Evolutionary conservation across 2,113 vertebrate species (phyloP).

Genomic region (Stercorarius parasiticus): DNA sequence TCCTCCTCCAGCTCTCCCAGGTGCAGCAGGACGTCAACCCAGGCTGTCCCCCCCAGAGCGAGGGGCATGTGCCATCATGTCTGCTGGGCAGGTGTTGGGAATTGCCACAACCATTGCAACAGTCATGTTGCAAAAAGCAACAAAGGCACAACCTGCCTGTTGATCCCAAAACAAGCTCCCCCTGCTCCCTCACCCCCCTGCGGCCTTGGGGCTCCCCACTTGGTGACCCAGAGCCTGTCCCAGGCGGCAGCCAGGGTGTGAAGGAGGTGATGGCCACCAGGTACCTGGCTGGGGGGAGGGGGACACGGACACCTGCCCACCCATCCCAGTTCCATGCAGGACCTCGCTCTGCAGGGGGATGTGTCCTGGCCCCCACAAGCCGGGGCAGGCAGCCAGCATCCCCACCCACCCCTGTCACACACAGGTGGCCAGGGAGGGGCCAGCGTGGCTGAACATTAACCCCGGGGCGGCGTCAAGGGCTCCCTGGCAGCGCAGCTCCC

Average conservation of each 20-base stretch:
- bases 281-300: neutral
- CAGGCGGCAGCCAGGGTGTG: accelerated
- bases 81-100: neutral
- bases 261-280: neutral
- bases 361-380: neutral
- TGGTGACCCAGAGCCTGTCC: neutral
- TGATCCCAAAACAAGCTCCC: neutral
- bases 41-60: neutral
- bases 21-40: accelerated
- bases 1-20: neutral
- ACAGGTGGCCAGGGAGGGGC: neutral
- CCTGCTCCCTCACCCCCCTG: too few relatives aligned
- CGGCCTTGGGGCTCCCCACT: accelerated
- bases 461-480: neutral
- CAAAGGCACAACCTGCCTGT: accelerated
- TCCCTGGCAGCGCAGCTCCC: accelerated
- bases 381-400: neutral
- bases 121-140: neutral
- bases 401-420: neutral
- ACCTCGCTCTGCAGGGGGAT: neutral
- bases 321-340: accelerated
- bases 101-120: neutral
- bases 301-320: neutral
- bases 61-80: accelerated
- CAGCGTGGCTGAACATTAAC: neutral